Conservation (phyloP, 2,113 vertebrate species). For the Xiphophorus couchianus region DNA sequence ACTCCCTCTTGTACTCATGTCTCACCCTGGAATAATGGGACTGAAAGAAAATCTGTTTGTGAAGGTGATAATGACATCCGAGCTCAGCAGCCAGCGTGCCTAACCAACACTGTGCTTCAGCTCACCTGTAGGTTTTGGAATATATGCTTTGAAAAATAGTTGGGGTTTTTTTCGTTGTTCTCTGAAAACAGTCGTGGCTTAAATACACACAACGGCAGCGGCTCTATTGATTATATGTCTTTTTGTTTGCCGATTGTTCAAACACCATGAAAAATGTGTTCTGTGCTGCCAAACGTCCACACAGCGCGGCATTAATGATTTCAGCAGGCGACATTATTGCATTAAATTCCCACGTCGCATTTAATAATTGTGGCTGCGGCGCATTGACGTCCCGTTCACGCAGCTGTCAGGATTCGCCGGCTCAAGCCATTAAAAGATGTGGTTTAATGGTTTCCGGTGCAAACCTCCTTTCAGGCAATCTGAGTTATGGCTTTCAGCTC, state of each 20-base stretch:
- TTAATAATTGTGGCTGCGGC: not conserved
- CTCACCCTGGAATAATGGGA: conserved; percentile 28
- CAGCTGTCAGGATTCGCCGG: not conserved
- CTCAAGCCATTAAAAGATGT: too few species aligned
- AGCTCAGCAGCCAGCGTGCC: not conserved
- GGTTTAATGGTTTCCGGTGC: too few species aligned
- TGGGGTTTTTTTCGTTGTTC: not conserved
- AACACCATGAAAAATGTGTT: not conserved
- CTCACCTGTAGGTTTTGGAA: conserved; percentile 38
- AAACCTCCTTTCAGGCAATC: not conserved
- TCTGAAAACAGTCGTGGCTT: not conserved
- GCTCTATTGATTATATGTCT: not conserved
- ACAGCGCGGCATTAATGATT: not conserved
- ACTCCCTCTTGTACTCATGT: conserved; percentile 2
- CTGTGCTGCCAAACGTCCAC: not conserved
- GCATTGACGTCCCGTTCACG: not conserved
- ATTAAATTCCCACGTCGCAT: not conserved
- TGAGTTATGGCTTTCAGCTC: not conserved
- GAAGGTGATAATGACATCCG: conserved; percentile 24
- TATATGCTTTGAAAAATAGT: conserved; percentile 19
- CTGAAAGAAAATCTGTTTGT: conserved; percentile 26
- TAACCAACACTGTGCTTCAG: conserved; percentile 4
- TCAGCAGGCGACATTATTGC: not conserved
- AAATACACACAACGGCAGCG: not conserved
- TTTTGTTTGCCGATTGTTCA: not conserved